phyloP scores from a whole-genome alignment of 1,140 invertebrate species.

The Drosophila willistoni region DNA sequence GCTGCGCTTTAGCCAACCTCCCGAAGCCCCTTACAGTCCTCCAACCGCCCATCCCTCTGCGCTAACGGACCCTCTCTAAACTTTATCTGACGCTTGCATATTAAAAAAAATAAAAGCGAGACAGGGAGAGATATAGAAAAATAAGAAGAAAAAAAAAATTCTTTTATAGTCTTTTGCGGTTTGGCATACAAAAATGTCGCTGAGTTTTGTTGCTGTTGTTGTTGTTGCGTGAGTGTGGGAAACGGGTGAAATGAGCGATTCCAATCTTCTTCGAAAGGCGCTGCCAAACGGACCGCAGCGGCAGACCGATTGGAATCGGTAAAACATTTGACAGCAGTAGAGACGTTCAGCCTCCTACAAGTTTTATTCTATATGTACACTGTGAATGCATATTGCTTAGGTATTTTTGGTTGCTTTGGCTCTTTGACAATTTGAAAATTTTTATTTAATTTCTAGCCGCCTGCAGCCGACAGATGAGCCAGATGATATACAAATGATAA shows the following conservation, averaged over 20 bases:
- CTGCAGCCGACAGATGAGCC: constrained; percentile 15
- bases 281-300: constrained; percentile 75
- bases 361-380: constrained; percentile 37
- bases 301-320: constrained; percentile 76
- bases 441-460: constrained; percentile 70
- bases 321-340: constrained; percentile 32
- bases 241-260: constrained; percentile 71
- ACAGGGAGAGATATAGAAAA: constrained; percentile 34
- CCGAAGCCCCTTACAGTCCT: background rate
- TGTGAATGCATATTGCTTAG: background rate
- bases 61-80: constrained; percentile 17
- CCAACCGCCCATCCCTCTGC: background rate
- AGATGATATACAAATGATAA: constrained; percentile 69
- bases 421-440: constrained; percentile 55
- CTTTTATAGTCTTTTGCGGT: constrained; percentile 81
- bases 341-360: constrained; percentile 67
- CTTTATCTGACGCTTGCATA: constrained; percentile 72
- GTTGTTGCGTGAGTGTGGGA: constrained; percentile 76
- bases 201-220: constrained; percentile 52
- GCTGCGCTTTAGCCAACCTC: constrained; percentile 60
- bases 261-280: constrained; percentile 64
- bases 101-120: constrained; percentile 49
- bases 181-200: constrained; percentile 54
- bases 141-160: constrained; percentile 63
- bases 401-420: constrained; percentile 44